Percentiles rank a stretch among this genome's conserved stretches.
Evolutionary conservation across 1,140 invertebrate species (phyloP).

Genomic region (Dreissena polymorpha): DNA sequence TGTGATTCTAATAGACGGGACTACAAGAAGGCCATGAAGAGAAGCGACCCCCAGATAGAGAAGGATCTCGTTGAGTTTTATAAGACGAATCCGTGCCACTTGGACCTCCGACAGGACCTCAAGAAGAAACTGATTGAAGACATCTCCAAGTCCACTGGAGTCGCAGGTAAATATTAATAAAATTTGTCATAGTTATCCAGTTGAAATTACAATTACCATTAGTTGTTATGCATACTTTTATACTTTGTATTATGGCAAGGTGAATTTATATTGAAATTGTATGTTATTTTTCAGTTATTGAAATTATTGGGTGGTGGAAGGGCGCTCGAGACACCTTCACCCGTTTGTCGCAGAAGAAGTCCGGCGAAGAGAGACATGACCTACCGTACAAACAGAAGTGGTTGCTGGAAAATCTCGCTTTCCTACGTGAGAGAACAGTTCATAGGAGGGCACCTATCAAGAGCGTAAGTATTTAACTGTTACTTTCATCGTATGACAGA

Average conservation of each 20-base stretch:
- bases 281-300: conserved; percentile 8
- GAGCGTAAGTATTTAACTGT: conserved; percentile 22
- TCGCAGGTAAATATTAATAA: conserved; percentile 3
- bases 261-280: background rate
- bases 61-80: background rate
- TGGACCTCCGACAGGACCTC: background rate
- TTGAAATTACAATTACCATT: background rate
- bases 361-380: conserved; percentile 16
- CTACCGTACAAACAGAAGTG: conserved; percentile 16
- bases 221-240: background rate
- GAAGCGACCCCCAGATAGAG: conserved; percentile 17
- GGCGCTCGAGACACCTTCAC: conserved; percentile 8
- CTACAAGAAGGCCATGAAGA: conserved; percentile 21
- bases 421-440: conserved; percentile 11
- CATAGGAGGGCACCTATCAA: conserved; percentile 10
- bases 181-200: no score
- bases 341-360: conserved; percentile 21
- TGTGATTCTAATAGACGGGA: background rate
- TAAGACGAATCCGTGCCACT: background rate
- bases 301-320: conserved; percentile 12
- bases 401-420: conserved; percentile 12
- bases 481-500: conserved; percentile 5
- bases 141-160: background rate
- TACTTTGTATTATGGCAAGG: conserved; percentile 3
- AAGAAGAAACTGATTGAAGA: no score